Evolutionary conservation across 2,113 vertebrate genomes (phyloP).

Genomic region (Ameiurus melas): DNA sequence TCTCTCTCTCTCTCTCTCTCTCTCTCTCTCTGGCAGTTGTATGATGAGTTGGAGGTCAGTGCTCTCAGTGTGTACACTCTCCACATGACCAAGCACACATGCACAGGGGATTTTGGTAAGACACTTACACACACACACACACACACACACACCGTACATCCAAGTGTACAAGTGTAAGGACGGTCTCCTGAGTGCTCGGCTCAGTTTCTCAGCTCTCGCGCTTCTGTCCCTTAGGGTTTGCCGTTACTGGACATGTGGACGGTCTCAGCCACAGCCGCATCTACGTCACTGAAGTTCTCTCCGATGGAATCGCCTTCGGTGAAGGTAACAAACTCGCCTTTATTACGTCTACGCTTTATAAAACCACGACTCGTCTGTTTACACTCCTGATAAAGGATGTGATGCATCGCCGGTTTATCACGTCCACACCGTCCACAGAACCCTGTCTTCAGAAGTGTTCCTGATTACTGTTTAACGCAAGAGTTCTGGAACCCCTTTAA

Average conservation of each 20-base stretch:
- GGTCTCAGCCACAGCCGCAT: slow-evolving; percentile 74
- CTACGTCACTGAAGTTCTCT: slow-evolving; percentile 83
- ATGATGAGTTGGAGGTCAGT: slow-evolving; percentile 81
- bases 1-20: no score
- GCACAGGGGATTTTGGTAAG: slow-evolving; percentile 76
- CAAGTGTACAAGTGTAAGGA: background rate
- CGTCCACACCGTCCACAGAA: background rate
- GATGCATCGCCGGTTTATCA: background rate
- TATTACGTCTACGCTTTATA: background rate
- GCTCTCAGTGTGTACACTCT: slow-evolving; percentile 72
- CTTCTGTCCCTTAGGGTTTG: slow-evolving; percentile 76
- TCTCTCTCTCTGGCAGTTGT: slow-evolving; percentile 59
- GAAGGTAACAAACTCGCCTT: slow-evolving; percentile 71
- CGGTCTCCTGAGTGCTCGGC: background rate
- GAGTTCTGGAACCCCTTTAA: background rate
- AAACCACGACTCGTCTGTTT: background rate
- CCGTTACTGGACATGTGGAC: slow-evolving; percentile 85
- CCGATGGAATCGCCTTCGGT: slow-evolving; percentile 77
- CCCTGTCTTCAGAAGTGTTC: background rate
- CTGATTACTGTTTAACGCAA: background rate
- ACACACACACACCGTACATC: background rate
- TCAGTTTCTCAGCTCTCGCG: background rate
- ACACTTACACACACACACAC: background rate
- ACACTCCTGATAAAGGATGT: background rate
- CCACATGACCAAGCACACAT: slow-evolving; percentile 73